Base-by-base conservation (phyloP, 2,113 vertebrate genomes). In the Xiphophorus maculatus region DNA sequence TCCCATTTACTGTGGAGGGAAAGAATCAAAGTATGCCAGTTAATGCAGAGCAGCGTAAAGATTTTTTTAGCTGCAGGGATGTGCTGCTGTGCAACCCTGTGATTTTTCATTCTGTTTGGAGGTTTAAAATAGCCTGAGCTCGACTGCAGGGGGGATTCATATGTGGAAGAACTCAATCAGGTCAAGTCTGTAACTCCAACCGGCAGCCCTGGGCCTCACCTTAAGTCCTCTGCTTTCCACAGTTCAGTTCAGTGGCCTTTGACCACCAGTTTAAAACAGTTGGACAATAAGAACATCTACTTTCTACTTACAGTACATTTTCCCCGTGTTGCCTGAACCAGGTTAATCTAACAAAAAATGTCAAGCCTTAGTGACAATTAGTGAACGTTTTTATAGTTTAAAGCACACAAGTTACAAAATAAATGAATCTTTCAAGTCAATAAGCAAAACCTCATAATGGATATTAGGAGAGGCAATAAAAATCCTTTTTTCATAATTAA, bases 111-210 rank as follows among this genome's bases (percentile, higher is more conserved):
- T 80, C 79, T 68, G 72, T 91, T 89, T 81, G 81, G 71, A 80
- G 80, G 69, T 74, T 85, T 87, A 80, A 82, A 86, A 90, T 87
- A 90, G 73, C 54, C 27, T 35, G 30, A 64, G 76, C 66, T 60
- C 29, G 37, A 40, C 79, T 69, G 79, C 75, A 32, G 74, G 79
- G 61, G 51, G 62, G 44, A 29, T 71, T 81, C 69, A 82, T 78
- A 71, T 65, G 70, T 63, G 82, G 73, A 84, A 87, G 62, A 88
- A 81, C 71, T 84, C 82, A 84, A 84, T 89, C 76, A 73, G 86
- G 78, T 83, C 81, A 79, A 68, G 72, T 82, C 82, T 71, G 80
- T 58, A 27, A 44, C 69, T 73, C 83, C 74, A 77, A 67, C 51
- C 66, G 61, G 75, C 62, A 61, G 69, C 66, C 84, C 71, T n/a